These are phyloP conservation scores for Temnopleurus reevesii DNA, from an alignment of 53 echinoderm and acorn worm genomes.

Conservation along the genomic window DNA sequence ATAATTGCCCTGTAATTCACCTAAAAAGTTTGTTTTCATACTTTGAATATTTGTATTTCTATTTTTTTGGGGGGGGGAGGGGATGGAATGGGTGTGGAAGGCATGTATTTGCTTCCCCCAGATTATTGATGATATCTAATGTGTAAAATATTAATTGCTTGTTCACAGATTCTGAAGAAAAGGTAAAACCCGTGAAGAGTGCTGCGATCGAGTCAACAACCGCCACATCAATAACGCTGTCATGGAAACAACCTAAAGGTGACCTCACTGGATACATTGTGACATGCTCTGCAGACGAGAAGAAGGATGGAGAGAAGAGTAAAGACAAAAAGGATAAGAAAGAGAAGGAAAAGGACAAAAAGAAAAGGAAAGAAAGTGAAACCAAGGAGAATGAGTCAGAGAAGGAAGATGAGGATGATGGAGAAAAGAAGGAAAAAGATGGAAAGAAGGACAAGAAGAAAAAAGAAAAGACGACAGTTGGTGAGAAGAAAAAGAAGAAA, in stretches of 20 bases:
- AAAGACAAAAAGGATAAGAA: constrained; percentile 31
- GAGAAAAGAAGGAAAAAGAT: background rate
- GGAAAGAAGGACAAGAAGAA: background rate
- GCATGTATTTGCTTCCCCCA: too few species aligned
- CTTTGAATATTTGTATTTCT: too few species aligned
- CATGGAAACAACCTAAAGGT: constrained; percentile 41
- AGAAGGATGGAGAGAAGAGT: constrained; percentile 45
- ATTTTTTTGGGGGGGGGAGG: too few species aligned
- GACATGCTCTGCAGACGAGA: constrained; percentile 24
- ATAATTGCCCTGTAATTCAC: too few species aligned
- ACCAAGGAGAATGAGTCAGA: background rate
- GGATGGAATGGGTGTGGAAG: too few species aligned
- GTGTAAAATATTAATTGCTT: too few species aligned
- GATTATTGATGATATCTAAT: too few species aligned
- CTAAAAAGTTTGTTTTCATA: too few species aligned
- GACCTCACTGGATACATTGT: constrained; percentile 43
- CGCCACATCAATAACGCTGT: constrained; percentile 28
- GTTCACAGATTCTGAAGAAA: background rate
- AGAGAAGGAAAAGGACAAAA: constrained; percentile 33
- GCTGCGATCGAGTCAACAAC: background rate
- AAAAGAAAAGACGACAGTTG: background rate
- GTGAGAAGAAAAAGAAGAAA: background rate
- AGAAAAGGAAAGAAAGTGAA: background rate
- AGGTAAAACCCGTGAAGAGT: background rate
- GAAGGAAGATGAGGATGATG: constrained; percentile 16